phyloP scores from a whole-genome alignment of 2,113 vertebrate genomes.

The Gavialis gangeticus region DNA sequence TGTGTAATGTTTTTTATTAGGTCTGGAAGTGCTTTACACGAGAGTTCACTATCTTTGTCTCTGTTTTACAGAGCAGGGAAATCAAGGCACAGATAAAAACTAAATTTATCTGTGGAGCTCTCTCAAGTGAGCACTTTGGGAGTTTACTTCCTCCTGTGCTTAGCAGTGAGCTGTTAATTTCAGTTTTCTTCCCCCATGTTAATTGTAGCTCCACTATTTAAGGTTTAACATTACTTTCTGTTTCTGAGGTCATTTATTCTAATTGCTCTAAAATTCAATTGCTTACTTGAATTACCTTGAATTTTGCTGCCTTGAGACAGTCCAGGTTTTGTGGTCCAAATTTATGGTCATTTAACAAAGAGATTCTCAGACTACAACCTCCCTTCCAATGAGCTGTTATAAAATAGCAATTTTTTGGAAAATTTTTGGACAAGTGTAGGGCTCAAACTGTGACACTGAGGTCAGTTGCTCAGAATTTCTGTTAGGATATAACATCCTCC shows the following conservation, averaged over 20 bases:
- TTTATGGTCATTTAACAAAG: background rate
- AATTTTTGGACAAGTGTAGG: slow-evolving; percentile 31
- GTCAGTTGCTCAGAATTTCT: background rate
- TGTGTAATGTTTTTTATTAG: background rate
- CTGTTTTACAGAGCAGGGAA: slow-evolving; percentile 8
- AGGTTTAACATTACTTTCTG: background rate
- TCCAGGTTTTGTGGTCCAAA: background rate
- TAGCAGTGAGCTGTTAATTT: background rate
- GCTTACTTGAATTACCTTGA: background rate
- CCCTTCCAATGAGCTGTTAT: too few species aligned
- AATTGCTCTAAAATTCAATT: background rate
- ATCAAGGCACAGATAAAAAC: slow-evolving; percentile 25
- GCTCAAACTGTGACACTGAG: background rate
- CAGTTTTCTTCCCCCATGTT: background rate
- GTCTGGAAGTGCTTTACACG: slow-evolving; percentile 7
- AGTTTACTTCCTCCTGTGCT: background rate
- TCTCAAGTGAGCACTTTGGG: background rate
- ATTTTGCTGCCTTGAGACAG: background rate
- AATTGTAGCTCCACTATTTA: background rate
- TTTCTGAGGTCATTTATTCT: background rate
- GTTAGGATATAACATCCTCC: background rate
- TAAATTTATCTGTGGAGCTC: background rate
- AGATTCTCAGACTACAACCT: background rate
- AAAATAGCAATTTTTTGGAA: too few species aligned
- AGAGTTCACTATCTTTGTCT: background rate